Base-by-base conservation (phyloP, 2,113 vertebrate genomes). In the Rana temporaria region DNA sequence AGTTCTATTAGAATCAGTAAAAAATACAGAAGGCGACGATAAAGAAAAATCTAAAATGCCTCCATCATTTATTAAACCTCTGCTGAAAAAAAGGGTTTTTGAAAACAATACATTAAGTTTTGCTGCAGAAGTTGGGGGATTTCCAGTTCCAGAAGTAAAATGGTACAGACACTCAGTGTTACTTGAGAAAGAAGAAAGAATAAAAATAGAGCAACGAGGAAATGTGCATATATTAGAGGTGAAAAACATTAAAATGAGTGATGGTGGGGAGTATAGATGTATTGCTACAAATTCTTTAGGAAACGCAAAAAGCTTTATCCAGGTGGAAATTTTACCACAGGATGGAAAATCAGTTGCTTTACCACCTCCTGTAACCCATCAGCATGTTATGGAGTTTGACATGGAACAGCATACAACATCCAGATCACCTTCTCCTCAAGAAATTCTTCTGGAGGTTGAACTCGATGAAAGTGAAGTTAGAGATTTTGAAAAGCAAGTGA, bases 401-500 rank as follows among this genome's bases (percentile, higher is more conserved):
- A 81, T 99, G 78, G 96, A 98, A 84, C 92, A 93, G 85, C 87
- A 86, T 7, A 91, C 94, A 11, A 94, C 94, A 16, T 99, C 98
- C 12, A 96, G 98, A 69, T 96, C 98, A 64, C 95, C 97, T 42
- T 99, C 98, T 20, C 98, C 98, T 79, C 98, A 99, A 84, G 98
- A 99, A 92, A 99, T 99, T 85, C 91, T 99, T 52, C 88, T 99
- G 11, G 98, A 99, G 89, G 96, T 99, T 57, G 98, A 99, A 84
- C 77, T 99, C 83, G 97, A 98, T 94, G 98, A 99, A 89, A 95
- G 94, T 83, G 95, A 99, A 76, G 96, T 99, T 56, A 96, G 94
- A 80, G 97, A 99, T 85, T 99, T 98, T 95, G 98, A 99, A 88
- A 99, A 93, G 85, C 97, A 98, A 84, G 93, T 99, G n/a, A 99